A percentile compares a stretch with the other conserved stretches of the same genome.
phyloP scores from a whole-genome alignment of 2,888 invertebrate species.

The Meliscaeva auricollis region DNA sequence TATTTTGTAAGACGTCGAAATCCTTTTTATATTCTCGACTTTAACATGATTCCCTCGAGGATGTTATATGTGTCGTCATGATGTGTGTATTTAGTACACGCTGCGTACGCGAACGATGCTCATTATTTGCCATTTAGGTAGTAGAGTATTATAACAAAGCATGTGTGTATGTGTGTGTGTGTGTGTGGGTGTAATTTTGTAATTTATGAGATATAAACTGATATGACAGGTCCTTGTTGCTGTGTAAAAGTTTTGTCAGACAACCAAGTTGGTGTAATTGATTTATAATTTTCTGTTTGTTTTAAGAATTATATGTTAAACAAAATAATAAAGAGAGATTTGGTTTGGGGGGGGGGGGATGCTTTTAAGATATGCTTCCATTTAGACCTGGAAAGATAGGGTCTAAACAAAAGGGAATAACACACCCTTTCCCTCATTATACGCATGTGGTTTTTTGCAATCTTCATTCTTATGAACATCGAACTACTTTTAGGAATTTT shows the following conservation, averaged over 20 bases:
- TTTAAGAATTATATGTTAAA: constrained; percentile 24
- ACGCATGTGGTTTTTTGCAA: too few species aligned
- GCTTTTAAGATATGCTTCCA: background rate
- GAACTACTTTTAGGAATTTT: too few species aligned
- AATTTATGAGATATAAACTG: constrained; percentile 75
- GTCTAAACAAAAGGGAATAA: too few species aligned
- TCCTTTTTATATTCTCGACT: constrained; percentile 68
- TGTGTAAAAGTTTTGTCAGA: constrained; percentile 56
- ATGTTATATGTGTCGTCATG: constrained; percentile 38
- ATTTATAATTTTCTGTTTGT: constrained; percentile 62
- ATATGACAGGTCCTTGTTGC: constrained; percentile 74
- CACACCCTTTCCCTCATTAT: too few species aligned
- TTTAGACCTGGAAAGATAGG: too few species aligned
- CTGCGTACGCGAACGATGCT: constrained; percentile 40
- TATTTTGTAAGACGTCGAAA: constrained; percentile 60
- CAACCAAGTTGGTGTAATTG: constrained; percentile 59
- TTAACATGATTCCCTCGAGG: constrained; percentile 58
- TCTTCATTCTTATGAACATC: too few species aligned
- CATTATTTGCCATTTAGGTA: constrained; percentile 39
- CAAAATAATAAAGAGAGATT: constrained; percentile 9
- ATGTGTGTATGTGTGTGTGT: constrained; percentile 1
- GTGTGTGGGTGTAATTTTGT: constrained; percentile 52
- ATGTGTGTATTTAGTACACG: constrained; percentile 28
- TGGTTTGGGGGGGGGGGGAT: background rate
- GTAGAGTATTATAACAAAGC: background rate